Base-by-base conservation (phyloP, 2,797 vertebrate species). In the Margarornis squamiger region DNA sequence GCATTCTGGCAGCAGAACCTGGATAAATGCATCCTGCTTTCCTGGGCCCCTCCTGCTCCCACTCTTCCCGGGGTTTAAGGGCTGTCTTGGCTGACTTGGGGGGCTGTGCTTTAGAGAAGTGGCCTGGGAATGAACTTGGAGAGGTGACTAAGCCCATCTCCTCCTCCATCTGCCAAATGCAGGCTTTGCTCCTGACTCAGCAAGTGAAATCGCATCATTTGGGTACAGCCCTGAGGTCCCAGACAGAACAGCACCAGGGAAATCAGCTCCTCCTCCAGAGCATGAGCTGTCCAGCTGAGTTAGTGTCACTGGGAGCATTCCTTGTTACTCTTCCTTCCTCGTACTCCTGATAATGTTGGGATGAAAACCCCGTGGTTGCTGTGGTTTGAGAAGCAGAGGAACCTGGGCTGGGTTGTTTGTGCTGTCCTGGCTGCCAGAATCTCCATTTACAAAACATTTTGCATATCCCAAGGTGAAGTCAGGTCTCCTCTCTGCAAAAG, bases 341-440 rank as follows among this genome's bases (percentile, higher is more conserved):
- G 2, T 6, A 0, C 2, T 71, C 68, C 83, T 5, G 23, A 7
- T 22, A 32, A 24, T 2, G 1, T 36, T 27, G 54, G 38, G 18
- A 36, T 48, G 30, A 23, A 22, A 2, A 18, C 12, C 1, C 1
- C 1, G 6, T 21, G 59, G 39, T 18, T 45, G 4, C 0, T 0
- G 13, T 10, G 63, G n/a, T n/a, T 78, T n/a, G 16, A 61, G 65
- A 24, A 39, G 72, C 34, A 34, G 15, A 45, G 49, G 51, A 30
- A 23, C 48, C 67, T 62, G 21, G 20, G 45, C 55, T 29, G 52
- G 23, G 59, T 22, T 23, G 19, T 34, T 57, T 57, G 57, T 8
- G 14, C n/a, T 70, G 12, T 27, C 39, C 39, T 24, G 76, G 55
- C 68, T 58, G 68, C 29, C 66, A 46, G 38, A 41, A 29, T 15